phyloP scores from a whole-genome alignment of 2,113 vertebrate species.

The Zootoca vivipara region DNA sequence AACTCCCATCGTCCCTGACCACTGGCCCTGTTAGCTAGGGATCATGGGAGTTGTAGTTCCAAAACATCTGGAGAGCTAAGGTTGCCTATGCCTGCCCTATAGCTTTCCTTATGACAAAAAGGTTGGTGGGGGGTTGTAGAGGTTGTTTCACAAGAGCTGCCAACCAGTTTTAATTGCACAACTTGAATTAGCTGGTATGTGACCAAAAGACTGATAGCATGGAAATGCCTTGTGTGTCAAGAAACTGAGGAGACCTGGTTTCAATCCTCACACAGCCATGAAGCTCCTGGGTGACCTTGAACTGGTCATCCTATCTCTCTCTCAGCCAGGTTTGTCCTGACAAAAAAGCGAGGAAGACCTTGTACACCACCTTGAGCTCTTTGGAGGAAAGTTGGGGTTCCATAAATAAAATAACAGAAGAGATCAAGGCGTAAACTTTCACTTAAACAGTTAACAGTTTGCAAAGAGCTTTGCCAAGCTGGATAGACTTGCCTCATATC shows the following conservation, averaged over 20 bases:
- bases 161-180: no score
- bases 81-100: no score
- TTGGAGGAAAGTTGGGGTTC: not conserved
- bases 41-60: no score
- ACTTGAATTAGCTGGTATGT: no score
- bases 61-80: no score
- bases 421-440: conserved; percentile 26
- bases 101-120: no score
- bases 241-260: not conserved
- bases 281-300: not conserved
- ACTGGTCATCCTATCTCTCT: not conserved
- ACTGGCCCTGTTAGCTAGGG: no score
- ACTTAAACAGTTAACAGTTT: conserved; percentile 39
- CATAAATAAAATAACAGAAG: not conserved
- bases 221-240: no score
- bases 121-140: no score
- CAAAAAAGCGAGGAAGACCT: not conserved
- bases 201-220: no score
- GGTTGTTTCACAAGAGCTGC: no score
- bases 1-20: no score
- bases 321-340: not conserved
- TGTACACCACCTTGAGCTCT: not conserved
- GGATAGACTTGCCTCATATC: conserved; percentile 50
- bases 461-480: conserved; percentile 44
- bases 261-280: not conserved